Evolutionary conservation across 2,113 vertebrate genomes (phyloP).

Genomic region (Phyllopteryx taeniolatus): DNA sequence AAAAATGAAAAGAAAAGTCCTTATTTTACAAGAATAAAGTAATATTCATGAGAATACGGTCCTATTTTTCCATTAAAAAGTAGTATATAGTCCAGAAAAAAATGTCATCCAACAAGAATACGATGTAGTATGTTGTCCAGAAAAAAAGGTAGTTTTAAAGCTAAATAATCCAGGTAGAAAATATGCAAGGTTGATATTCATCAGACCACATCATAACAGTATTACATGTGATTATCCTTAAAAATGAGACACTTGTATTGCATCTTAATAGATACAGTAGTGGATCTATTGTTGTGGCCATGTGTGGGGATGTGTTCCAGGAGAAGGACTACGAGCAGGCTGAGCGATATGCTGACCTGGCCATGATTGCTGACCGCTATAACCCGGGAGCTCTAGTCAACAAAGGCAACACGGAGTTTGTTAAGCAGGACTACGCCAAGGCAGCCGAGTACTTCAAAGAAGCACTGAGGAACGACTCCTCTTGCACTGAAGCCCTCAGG

Average conservation of each 20-base stretch:
- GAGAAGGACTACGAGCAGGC: conserved; percentile 90
- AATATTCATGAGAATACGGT: too few relatives aligned
- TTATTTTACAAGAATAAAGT: too few relatives aligned
- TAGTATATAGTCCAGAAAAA: too few relatives aligned
- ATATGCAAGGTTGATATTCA: too few relatives aligned
- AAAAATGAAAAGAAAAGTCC: too few relatives aligned
- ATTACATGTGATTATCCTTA: too few relatives aligned
- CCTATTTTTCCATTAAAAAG: too few relatives aligned
- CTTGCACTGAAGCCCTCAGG: conserved; percentile 93
- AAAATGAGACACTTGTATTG: not conserved
- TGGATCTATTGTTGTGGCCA: not conserved
- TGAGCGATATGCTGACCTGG: conserved; percentile 88
- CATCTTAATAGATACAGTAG: not conserved
- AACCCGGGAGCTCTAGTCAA: conserved; percentile 93
- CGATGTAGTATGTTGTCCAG: too few relatives aligned
- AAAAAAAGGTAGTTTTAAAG: too few relatives aligned
- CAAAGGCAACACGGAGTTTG: conserved; percentile 92
- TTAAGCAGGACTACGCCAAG: conserved; percentile 87
- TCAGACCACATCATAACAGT: too few relatives aligned
- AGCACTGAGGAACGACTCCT: conserved; percentile 92
- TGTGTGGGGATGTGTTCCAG: conserved; percentile 54
- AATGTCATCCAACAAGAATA: too few relatives aligned
- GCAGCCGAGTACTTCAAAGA: conserved; percentile 95
- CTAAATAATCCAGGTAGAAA: too few relatives aligned
- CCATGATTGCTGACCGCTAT: conserved; percentile 90